phyloP scores from a whole-genome alignment of 2,113 vertebrate genomes.

The Muscicapa adusta region DNA sequence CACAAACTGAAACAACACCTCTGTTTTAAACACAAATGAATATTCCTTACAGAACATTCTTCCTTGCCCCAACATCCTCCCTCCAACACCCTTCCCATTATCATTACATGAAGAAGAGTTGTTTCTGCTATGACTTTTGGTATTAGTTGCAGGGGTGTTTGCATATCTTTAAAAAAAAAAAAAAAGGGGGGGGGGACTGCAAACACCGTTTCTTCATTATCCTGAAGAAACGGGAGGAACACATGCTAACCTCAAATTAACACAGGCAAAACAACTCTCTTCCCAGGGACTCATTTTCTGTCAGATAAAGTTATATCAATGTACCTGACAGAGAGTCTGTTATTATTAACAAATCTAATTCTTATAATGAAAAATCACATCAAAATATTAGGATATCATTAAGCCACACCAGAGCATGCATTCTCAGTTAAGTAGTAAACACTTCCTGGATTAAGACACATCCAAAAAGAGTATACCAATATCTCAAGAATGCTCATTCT shows the following conservation, averaged over 20 bases:
- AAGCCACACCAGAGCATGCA: constrained; percentile 62
- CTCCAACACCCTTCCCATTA: background rate
- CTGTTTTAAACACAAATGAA: background rate
- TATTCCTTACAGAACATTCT: background rate
- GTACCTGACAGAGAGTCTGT: background rate
- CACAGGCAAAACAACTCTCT: constrained; percentile 21
- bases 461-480: constrained; percentile 56
- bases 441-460: constrained; percentile 37
- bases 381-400: background rate
- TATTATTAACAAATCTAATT: background rate
- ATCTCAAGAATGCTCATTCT: constrained; percentile 43
- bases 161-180: background rate
- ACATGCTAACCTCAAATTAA: constrained; percentile 39
- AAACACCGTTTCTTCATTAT: constrained; percentile 19
- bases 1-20: constrained; percentile 52
- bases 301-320: background rate
- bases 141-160: constrained; percentile 42
- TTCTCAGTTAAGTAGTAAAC: constrained; percentile 56
- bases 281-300: background rate
- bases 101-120: background rate
- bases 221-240: constrained; percentile 19
- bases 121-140: constrained; percentile 30
- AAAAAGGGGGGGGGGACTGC: background rate
- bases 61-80: background rate
- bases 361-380: background rate